Evolutionary conservation across 2,797 vertebrate species (phyloP).

Genomic region (Alcedo atthis): DNA sequence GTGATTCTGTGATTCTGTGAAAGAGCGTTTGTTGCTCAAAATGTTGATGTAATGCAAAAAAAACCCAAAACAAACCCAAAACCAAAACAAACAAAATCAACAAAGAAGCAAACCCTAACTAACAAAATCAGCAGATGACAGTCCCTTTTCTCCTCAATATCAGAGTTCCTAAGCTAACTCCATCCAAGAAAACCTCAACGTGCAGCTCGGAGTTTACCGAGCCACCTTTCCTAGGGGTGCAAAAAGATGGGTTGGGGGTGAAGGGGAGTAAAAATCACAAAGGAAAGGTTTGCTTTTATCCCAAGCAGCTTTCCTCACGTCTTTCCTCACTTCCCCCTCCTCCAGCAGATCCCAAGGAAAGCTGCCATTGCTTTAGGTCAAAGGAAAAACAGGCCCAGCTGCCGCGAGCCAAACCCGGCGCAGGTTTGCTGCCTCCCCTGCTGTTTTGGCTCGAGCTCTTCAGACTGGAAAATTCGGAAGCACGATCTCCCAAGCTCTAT

Average conservation of each 20-base stretch:
- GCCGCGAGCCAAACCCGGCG: conserved; percentile 64
- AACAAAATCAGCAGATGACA: background rate
- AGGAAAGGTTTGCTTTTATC: background rate
- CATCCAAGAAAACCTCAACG: background rate
- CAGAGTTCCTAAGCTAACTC: background rate
- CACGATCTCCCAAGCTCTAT: conserved; percentile 70
- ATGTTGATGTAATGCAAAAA: background rate
- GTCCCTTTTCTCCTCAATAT: background rate
- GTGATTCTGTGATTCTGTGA: too few species aligned
- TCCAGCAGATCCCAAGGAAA: conserved; percentile 42
- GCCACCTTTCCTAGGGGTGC: background rate
- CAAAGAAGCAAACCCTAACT: too few species aligned
- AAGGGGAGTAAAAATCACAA: background rate
- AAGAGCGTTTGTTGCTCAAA: background rate
- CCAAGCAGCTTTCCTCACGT: background rate
- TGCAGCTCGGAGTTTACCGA: background rate
- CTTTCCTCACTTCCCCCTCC: background rate
- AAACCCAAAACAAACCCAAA: too few species aligned
- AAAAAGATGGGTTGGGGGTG: background rate
- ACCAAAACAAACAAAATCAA: background rate
- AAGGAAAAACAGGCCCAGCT: conserved; percentile 74
- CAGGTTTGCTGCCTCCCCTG: conserved; percentile 73
- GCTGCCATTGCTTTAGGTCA: conserved; percentile 69
- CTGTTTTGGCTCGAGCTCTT: conserved; percentile 72
- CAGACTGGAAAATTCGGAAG: conserved; percentile 74